A percentile compares a stretch with the other conserved stretches of the same genome.
phyloP scores from a whole-genome alignment of 1,140 invertebrate species.

The Pogonomyrmex barbatus region DNA sequence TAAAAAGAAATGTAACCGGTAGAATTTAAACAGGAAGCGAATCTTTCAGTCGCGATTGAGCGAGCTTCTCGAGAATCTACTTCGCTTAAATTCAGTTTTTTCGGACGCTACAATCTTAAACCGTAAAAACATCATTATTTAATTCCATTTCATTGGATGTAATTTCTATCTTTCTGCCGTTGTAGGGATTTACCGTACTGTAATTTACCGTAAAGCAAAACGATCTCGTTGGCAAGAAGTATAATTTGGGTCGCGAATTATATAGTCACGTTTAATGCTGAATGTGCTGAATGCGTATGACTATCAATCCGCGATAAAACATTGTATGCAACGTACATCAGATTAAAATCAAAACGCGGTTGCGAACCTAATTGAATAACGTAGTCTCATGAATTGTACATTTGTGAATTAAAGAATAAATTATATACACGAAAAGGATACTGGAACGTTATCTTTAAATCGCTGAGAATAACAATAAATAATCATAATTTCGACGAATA shows the following conservation, averaged over 20 bases:
- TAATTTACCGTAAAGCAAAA: conserved; percentile 16
- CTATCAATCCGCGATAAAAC: conserved; percentile 18
- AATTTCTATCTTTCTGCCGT: neutral
- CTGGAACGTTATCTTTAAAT: neutral
- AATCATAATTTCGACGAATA: neutral
- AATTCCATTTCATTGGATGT: neutral
- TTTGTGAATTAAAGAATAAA: neutral
- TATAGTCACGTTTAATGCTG: neutral
- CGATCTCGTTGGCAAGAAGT: conserved; percentile 15
- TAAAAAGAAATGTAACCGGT: neutral
- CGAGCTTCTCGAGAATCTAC: neutral
- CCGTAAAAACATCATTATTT: neutral
- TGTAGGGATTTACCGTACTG: conserved; percentile 1
- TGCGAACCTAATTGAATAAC: neutral
- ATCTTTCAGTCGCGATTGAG: neutral
- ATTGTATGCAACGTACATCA: neutral
- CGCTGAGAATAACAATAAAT: neutral
- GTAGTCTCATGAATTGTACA: neutral
- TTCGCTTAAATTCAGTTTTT: neutral
- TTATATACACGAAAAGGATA: neutral
- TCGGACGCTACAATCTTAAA: neutral
- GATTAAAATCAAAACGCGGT: neutral
- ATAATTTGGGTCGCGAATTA: conserved; percentile 23
- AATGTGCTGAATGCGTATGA: neutral
- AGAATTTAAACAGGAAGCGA: neutral